Base-by-base conservation (phyloP, 2,113 vertebrate species). In the Osmerus mordax region DNA sequence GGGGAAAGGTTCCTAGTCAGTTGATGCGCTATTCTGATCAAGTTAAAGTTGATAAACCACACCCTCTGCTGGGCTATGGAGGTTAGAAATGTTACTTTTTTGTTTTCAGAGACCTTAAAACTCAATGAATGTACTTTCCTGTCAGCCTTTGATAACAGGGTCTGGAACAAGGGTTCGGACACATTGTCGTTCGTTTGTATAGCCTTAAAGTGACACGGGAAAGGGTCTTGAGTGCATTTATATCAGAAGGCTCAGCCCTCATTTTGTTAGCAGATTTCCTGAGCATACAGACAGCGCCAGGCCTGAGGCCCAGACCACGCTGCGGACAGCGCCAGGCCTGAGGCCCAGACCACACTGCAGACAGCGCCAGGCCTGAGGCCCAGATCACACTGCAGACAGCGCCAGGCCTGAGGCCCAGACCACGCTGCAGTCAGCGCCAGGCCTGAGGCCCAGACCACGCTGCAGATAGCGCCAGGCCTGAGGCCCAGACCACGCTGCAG, bases 61-160 rank as follows among this genome's bases (percentile, higher is more conserved):
- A 5, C 62, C 73, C 67, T 54, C 0, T 53, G 65, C 53, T 56
- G 54, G 13, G 70, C 23, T 69, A 70, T 23, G 64, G 70, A 68
- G 54, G 72, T 4, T 61, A 77, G 59, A 78, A 29, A 29, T 73
- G 73, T 79, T 79, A 21, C 36, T 65, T 84, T 84, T 36, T 84
- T 84, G 12, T 32, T 80, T 72, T 77, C 60, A 64, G 69, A 73
- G 79, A 77, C 68, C 61, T 78, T 84, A 65, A 65, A 83, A 83
- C 72, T 86, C 67, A 85, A 73, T 79, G 91, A 93, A 92, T 92
- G 92, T 93, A 92, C 78, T 86, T 83, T 90, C 81, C 78, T 90
- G 82, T 81, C 85, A 80, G 88, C 88, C 88, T 89, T 91, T 86
- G 81, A 79, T 84, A 80, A 83, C 76, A 70, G 65, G 69, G 78